phyloP scores from a whole-genome alignment of 2,888 invertebrate genomes.

The Gandaritis pyraliata region DNA sequence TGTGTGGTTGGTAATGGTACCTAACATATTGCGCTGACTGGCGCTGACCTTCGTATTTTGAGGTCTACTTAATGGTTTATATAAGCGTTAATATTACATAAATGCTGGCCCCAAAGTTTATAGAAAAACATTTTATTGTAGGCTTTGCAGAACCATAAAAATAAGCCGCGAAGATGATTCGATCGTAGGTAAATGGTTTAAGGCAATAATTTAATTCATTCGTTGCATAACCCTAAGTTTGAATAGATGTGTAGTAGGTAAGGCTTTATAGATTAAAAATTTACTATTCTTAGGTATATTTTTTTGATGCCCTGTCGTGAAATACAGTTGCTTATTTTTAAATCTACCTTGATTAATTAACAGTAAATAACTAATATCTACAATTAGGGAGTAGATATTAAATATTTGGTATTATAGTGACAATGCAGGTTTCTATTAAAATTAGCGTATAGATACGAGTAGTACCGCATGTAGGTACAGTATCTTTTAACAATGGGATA shows the following conservation, averaged over 20 bases:
- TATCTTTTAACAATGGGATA: conserved; percentile 30
- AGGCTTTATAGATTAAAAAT: no score
- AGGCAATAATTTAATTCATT: conserved; percentile 6
- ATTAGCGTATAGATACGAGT: background rate
- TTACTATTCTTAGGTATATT: background rate
- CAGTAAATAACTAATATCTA: conserved; percentile 8
- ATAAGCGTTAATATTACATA: background rate
- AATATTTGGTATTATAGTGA: conserved; percentile 16
- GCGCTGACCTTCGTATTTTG: no score
- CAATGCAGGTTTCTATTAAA: conserved; percentile 1
- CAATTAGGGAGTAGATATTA: conserved; percentile 16
- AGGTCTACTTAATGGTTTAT: no score
- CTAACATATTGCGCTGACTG: no score
- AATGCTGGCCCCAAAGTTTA: conserved; percentile 2
- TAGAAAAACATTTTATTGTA: background rate
- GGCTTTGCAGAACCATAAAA: conserved; percentile 1
- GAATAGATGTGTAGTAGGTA: background rate
- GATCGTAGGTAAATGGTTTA: background rate
- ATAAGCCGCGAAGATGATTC: background rate
- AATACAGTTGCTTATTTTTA: conserved; percentile 4
- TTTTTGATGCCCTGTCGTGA: background rate
- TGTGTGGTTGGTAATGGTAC: no score
- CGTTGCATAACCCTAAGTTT: background rate
- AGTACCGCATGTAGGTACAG: background rate
- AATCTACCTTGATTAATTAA: conserved; percentile 9